Evolutionary conservation across 2,113 vertebrate genomes (phyloP), one percentile per base, ranked within the genome.

Genomic region (Campylorhamphus procurvoides): DNA sequence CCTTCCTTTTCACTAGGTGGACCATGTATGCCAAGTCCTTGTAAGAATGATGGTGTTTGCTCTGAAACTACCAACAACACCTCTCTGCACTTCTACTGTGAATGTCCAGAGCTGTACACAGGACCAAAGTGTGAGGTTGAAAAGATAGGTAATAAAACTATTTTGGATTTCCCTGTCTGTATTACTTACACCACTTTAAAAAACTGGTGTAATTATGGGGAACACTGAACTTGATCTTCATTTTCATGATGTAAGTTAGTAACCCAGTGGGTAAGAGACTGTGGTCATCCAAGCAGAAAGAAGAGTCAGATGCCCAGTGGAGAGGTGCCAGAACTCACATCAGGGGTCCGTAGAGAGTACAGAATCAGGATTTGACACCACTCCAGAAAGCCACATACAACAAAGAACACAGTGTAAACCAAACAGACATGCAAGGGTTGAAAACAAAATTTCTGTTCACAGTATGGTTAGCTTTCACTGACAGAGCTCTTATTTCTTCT

Each of bases 1-100:
- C 9, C 44, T 62, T 71, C 39, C 28, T 76, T 60, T 40, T 25
- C 64, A 44, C 52, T 50, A 98, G 97, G 68, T 50, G 95, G 96
- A 29, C 97, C 96, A 6, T 97, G 97, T 69, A 96, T 97, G 72
- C 92, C 96, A 56, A 84, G 76, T 23, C 96, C 97, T 50, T 98
- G 97, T 40, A 31, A 91, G 31, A 97, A 98, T 29, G 97, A 94
- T 28, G 97, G 97, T 16, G 46, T 89, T 77, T 97, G 97, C 77
- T 75, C 50, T 52, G 96, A 96, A 76, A 50, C 25, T 39, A 71
- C 46, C 40, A 66, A 42, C 7, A 29, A 16, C 42, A 46, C 22
- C 25, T 78, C 87, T 6, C 9, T 5, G 9, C 4, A 0, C 18
- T 84, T 86, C 56, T 12, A 3, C n/a, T 98, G 97, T 60, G 28